A percentile compares a stretch with the other conserved stretches of the same genome.
Evolutionary conservation across 1,140 invertebrate species (phyloP).

Genomic region (Drosophila melanogaster): DNA sequence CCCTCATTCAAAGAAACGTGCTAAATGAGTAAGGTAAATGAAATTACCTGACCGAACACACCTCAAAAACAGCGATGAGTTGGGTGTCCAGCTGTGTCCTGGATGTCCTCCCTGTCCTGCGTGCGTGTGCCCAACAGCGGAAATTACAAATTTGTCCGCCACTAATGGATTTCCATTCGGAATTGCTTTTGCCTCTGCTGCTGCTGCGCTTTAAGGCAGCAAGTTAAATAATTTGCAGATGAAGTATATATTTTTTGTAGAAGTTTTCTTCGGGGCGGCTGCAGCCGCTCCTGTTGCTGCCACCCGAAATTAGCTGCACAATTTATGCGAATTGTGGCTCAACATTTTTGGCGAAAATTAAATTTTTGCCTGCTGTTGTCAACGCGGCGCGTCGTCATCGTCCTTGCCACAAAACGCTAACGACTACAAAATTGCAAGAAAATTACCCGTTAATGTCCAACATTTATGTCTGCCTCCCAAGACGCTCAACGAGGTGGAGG

Average conservation of each 20-base stretch:
- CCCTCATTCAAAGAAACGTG: slow-evolving; percentile 55
- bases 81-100: slow-evolving; percentile 41
- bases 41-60: slow-evolving; percentile 80
- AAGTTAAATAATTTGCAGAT: slow-evolving; percentile 8
- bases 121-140: slow-evolving; percentile 68
- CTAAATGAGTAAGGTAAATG: slow-evolving; percentile 82
- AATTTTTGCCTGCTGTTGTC: slow-evolving; percentile 58
- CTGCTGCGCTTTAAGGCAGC: slow-evolving; percentile 23
- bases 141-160: slow-evolving; percentile 83
- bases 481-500: slow-evolving; percentile 52
- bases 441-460: slow-evolving; percentile 84
- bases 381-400: slow-evolving; percentile 42
- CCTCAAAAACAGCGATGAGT: slow-evolving; percentile 57
- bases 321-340: slow-evolving; percentile 58
- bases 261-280: background rate
- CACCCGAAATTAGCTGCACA: slow-evolving; percentile 58
- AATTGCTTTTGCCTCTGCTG: slow-evolving; percentile 55
- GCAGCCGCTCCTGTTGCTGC: slow-evolving; percentile 23
- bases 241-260: background rate
- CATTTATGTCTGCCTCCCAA: slow-evolving; percentile 74
- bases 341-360: slow-evolving; percentile 45
- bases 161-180: slow-evolving; percentile 80
- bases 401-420: slow-evolving; percentile 82
- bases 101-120: slow-evolving; percentile 39
- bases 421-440: slow-evolving; percentile 84